These are phyloP conservation scores for Euura saliciscinereae DNA, from an alignment of 1,140 invertebrate genomes.

Conservation along the genomic window DNA sequence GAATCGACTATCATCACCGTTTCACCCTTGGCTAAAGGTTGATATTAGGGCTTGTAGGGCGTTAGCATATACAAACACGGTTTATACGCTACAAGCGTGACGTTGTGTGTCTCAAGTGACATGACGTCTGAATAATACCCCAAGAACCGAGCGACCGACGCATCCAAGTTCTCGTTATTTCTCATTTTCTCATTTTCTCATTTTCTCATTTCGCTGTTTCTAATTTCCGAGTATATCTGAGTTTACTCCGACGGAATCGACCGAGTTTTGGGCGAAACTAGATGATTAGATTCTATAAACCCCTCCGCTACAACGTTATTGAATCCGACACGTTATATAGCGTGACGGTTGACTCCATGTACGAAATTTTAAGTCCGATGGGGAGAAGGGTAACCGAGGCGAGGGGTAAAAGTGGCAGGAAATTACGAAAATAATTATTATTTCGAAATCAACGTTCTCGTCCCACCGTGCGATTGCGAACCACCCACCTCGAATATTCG, in stretches of 20 bases:
- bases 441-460: conserved; percentile 22
- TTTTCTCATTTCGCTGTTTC: not conserved
- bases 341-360: not conserved
- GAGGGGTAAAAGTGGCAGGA: conserved; percentile 37
- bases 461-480: too few relatives aligned
- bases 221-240: too few relatives aligned
- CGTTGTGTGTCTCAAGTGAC: not conserved
- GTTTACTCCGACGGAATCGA: too few relatives aligned
- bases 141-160: too few relatives aligned
- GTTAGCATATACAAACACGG: conserved; percentile 29
- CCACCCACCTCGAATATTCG: too few relatives aligned
- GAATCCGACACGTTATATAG: not conserved
- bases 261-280: not conserved
- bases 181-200: conserved; percentile 23
- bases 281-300: not conserved
- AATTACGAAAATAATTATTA: conserved; percentile 59
- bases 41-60: conserved; percentile 26
- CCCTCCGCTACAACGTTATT: not conserved
- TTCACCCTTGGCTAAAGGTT: not conserved
- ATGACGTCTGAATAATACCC: too few relatives aligned
- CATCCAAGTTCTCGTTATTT: too few relatives aligned
- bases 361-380: not conserved
- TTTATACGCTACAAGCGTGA: not conserved
- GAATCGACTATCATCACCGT: conserved; percentile 16
- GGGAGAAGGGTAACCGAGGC: not conserved